These are phyloP conservation scores for Centropus bengalensis DNA, from an alignment of 2,113 vertebrate genomes.

Conservation along the genomic window DNA sequence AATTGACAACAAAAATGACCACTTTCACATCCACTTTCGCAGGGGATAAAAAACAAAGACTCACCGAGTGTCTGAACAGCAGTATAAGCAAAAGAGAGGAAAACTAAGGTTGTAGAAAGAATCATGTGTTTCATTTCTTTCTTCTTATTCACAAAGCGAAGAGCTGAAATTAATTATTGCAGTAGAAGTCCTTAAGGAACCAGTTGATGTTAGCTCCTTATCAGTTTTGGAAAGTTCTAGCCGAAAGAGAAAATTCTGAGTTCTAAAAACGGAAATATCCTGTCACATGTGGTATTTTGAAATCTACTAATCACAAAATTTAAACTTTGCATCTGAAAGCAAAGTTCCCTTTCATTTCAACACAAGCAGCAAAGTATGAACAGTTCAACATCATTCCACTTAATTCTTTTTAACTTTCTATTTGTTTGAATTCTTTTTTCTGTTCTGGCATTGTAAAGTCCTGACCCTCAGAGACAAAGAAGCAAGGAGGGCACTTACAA, in stretches of 20 bases:
- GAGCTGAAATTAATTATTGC: background rate
- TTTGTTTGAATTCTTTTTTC: background rate
- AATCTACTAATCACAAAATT: constrained; percentile 5
- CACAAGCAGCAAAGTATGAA: background rate
- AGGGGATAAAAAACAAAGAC: background rate
- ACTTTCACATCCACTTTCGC: constrained; percentile 30
- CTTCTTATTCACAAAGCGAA: constrained; percentile 12
- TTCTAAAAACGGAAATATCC: constrained; percentile 56
- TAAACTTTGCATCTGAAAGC: background rate
- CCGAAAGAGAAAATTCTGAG: background rate
- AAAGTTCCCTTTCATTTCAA: background rate
- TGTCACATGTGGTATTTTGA: constrained; percentile 57
- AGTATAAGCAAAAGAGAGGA: background rate
- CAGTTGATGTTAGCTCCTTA: background rate
- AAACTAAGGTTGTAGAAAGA: constrained; percentile 10
- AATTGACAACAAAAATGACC: background rate
- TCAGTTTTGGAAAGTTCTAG: background rate
- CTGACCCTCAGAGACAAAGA: background rate
- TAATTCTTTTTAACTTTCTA: background rate
- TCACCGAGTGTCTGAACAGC: constrained; percentile 24
- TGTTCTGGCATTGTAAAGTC: background rate
- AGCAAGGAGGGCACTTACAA: background rate
- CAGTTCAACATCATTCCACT: background rate
- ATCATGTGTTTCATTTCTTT: constrained; percentile 27
- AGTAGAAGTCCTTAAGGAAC: background rate